phyloP scores from a whole-genome alignment of 1,140 invertebrate species.

The Leptinotarsa texana region DNA sequence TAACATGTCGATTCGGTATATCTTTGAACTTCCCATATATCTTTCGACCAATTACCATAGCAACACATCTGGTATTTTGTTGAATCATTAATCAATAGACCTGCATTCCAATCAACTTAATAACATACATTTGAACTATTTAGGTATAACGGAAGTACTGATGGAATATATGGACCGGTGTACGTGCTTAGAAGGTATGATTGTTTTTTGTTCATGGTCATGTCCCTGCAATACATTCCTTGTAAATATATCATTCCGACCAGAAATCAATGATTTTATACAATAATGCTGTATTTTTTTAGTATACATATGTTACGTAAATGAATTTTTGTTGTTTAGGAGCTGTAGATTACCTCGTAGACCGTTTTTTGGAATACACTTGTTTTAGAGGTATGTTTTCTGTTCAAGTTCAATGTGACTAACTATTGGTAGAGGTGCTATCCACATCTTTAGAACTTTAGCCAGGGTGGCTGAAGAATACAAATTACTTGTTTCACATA shows the following conservation, averaged over 20 bases:
- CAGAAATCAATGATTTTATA: background rate
- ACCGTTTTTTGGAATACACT: conserved; percentile 11
- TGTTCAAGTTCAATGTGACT: background rate
- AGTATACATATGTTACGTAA: background rate
- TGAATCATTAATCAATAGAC: background rate
- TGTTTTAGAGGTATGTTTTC: conserved; percentile 25
- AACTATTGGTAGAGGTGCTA: background rate
- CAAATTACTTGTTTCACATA: no score
- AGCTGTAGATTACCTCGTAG: conserved; percentile 9
- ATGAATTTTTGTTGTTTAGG: conserved; percentile 16
- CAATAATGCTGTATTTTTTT: no score
- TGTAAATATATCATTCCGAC: background rate
- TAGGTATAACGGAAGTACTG: conserved; percentile 30
- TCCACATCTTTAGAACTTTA: no score
- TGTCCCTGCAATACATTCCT: background rate
- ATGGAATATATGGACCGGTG: conserved; percentile 30
- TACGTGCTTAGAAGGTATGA: conserved; percentile 35
- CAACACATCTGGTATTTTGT: background rate
- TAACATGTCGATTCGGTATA: no score
- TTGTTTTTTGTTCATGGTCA: conserved; percentile 11
- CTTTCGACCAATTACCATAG: no score
- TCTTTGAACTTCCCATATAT: no score
- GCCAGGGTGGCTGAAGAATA: no score
- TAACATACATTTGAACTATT: conserved; percentile 14
- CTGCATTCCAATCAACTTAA: background rate